Base-by-base conservation (phyloP, 1,140 invertebrate genomes). In the Lamellibrachia luymesi region DNA sequence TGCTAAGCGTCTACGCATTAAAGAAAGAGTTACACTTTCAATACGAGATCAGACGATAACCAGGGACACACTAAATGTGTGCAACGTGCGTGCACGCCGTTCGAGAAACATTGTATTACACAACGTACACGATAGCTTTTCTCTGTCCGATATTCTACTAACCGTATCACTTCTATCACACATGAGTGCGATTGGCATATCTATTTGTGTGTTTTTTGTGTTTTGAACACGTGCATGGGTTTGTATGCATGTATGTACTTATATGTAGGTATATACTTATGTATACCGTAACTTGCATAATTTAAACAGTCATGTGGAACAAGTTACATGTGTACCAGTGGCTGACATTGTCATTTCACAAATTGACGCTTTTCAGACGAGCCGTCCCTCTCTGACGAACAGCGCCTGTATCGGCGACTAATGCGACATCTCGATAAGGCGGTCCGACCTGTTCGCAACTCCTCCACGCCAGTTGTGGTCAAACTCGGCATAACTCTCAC, bases 401-500 rank as follows among this genome's bases (percentile, higher is more conserved):
- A 97, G 92, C 94, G 96, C 25, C 95, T 97, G 6, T 95, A 97
- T 93, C 95, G 96, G 91, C 95, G 96, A 90, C 94, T 97, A 5
- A 96, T 97, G 95, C 94, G 95, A 93, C 97, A 97, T 49, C 97
- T 97, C 93, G 97, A 97, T 93, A 95, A 96, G 80, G 96, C 97
- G 91, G 97, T 97, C 0, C 94, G 97, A 64, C 97, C 97, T 1
- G 97, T 97, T 0, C 93, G 95, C 91, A 97, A 97, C 94, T 96
- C 97, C 4, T 96, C 96, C 7, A 95, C 96, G 27, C 95, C 97
- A 1, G 96, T 97, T 6, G 94, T 97, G 27, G 97, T 97, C 50
- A 95, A 97, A 94, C 96, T 97, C 92, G 97, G 97, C 22, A 96
- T 97, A 92, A 97, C 97, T 27, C 96, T 97, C 22, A 97, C 97